Base-by-base conservation (phyloP, 2,797 vertebrate species). In the Trichosurus vulpecula region DNA sequence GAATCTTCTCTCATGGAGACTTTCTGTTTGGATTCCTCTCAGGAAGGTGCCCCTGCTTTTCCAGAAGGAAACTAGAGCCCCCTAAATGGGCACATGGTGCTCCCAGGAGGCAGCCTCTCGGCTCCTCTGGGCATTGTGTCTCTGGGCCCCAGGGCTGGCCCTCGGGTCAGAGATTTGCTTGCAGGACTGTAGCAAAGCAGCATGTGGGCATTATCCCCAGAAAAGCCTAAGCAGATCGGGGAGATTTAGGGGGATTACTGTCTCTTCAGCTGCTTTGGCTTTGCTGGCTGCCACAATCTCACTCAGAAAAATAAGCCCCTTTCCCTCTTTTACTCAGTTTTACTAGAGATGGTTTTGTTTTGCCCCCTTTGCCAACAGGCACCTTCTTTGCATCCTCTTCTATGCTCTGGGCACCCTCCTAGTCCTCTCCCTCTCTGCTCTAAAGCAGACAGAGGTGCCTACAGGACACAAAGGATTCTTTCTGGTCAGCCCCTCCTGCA, bases 1-100 rank as follows among this genome's bases (percentile, higher is more conserved):
- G 27, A 87, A 90, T 95, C 41, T 97, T 22, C 9, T 93, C 96
- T 94, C 30, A n/a, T 90, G 25, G 16, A 92, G 92, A 58, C 1
- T 4, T 1, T 54, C n/a, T 66, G 25, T 93, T 81, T 66, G 92
- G 30, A 47, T 94, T 94, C 91, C 47, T 92, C 93, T 92, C 12
- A 81, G 52, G 47, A 91, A 25, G 14, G 3, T 95, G 16, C 25
- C 9, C 93, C 92, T 51, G 92, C 4, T 66, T 89, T 92, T 81
- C 25, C 13, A 35, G 93, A 87, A 51, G 2, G 31, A 94, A 95
- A 96, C 96, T 74, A 5, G 27, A 94, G 9, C 92, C 55, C 90
- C 41, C 3, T 74, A 35, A 31, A 95, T 41, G 90, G 90, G 55
- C 66, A n/a, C 54, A 52, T 10, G 53, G 53, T 14, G n/a, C 61